Conservation (phyloP, 2,797 vertebrate species). For the Scarus forsteni region DNA sequence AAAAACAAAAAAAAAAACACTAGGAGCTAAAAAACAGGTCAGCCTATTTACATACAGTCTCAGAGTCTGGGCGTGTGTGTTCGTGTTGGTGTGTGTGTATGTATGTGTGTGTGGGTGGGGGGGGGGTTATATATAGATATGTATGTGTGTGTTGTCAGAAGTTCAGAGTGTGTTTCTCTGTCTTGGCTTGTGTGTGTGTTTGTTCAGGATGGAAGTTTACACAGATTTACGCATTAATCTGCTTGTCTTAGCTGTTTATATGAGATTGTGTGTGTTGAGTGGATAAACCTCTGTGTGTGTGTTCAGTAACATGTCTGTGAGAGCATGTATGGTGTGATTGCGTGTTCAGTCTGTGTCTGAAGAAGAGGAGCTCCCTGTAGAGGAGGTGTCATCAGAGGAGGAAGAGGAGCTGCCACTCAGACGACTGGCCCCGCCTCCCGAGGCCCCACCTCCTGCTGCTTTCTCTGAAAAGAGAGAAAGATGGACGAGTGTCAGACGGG, state of each 20-base stretch:
- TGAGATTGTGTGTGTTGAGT: constrained; percentile 17
- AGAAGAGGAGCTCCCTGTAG: constrained; percentile 97
- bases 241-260: constrained; percentile 10
- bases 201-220: constrained; percentile 56
- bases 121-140: constrained; percentile 5
- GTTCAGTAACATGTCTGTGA: constrained; percentile 28
- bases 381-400: constrained; percentile 95
- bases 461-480: constrained; percentile 85
- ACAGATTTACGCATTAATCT: constrained; percentile 29
- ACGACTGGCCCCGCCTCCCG: constrained; percentile 91
- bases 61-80: constrained; percentile 49
- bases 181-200: constrained; percentile 48
- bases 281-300: constrained; percentile 39
- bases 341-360: constrained; percentile 94
- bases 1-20: constrained; percentile 42
- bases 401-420: constrained; percentile 95
- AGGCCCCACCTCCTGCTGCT: constrained; percentile 84
- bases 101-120: not conserved
- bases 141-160: constrained; percentile 31
- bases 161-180: constrained; percentile 64
- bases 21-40: constrained; percentile 77
- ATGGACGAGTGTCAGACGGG: not conserved
- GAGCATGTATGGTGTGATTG: constrained; percentile 21
- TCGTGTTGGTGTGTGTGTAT: constrained; percentile 25
- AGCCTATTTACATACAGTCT: constrained; percentile 81